Evolutionary conservation across 2,113 vertebrate species (phyloP).

Genomic region (Dinomys branickii): DNA sequence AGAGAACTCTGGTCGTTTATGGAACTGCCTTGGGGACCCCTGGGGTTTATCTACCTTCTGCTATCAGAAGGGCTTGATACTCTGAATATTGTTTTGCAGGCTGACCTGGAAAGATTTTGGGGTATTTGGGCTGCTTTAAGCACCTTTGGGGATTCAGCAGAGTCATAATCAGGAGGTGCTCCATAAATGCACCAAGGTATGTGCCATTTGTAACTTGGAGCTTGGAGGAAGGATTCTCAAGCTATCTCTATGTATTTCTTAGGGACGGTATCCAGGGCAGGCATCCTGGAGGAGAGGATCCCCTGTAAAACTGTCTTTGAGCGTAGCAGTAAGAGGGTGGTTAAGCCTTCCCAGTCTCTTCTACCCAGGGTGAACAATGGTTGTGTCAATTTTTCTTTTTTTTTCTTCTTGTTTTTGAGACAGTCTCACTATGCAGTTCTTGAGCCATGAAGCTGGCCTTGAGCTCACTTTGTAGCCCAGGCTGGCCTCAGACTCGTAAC

Average conservation of each 20-base stretch:
- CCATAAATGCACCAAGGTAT: background rate
- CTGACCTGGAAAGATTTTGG: background rate
- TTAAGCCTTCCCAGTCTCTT: background rate
- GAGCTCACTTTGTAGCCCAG: too few relatives aligned
- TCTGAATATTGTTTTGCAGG: background rate
- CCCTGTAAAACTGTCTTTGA: background rate
- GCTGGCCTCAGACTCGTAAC: too few relatives aligned
- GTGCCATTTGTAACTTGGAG: background rate
- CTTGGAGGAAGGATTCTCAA: background rate
- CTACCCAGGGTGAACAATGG: background rate
- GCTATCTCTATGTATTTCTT: background rate
- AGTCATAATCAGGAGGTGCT: background rate
- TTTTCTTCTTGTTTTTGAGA: too few relatives aligned
- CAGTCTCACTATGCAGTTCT: too few relatives aligned
- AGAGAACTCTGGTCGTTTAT: background rate
- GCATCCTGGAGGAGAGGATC: background rate
- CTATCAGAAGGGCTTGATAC: accelerated
- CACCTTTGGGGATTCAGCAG: background rate
- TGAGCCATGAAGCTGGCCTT: too few relatives aligned
- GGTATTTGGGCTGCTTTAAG: background rate
- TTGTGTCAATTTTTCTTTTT: background rate
- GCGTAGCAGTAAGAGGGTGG: background rate
- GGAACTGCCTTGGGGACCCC: background rate
- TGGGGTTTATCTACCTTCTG: background rate
- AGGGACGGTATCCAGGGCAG: background rate